These are phyloP conservation scores for Triplophysa dalaica DNA, from an alignment of 2,113 vertebrate species.

Conservation along the genomic window DNA sequence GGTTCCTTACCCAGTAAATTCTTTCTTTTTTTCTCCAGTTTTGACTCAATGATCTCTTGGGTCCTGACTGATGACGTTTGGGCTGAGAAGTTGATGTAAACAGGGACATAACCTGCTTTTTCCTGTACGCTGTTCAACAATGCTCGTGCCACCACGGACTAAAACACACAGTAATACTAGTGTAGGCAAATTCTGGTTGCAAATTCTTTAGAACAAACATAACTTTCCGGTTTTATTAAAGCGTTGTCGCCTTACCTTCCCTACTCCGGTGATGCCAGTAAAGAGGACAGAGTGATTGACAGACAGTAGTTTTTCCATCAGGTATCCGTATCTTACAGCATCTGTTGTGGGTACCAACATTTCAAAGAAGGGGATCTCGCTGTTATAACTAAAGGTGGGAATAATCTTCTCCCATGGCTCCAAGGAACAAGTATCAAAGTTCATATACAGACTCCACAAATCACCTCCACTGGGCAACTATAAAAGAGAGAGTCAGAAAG, in stretches of 20 bases:
- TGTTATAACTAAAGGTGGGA: conserved; percentile 78
- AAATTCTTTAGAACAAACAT: neutral
- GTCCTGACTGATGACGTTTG: conserved; percentile 80
- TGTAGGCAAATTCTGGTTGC: neutral
- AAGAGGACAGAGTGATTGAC: conserved; percentile 81
- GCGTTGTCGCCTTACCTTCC: conserved; percentile 81
- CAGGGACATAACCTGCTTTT: conserved; percentile 73
- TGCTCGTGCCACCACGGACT: conserved; percentile 81
- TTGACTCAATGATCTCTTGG: conserved; percentile 87
- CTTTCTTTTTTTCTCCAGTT: conserved; percentile 83
- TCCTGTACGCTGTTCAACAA: conserved; percentile 81
- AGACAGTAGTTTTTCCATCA: conserved; percentile 85
- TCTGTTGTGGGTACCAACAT: conserved; percentile 87
- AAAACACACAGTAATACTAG: conserved; percentile 16
- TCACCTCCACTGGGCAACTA: conserved; percentile 78
- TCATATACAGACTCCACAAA: conserved; percentile 82
- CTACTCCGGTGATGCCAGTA: conserved; percentile 85
- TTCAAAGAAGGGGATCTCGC: conserved; percentile 82
- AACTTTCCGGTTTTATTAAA: too few species aligned
- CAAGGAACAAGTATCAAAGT: conserved; percentile 75
- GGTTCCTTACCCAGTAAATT: conserved; percentile 75
- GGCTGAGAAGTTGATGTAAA: conserved; percentile 85
- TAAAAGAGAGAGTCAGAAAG: neutral
- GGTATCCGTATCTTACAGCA: conserved; percentile 84
- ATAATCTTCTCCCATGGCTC: conserved; percentile 82